Evolutionary conservation across 1,140 invertebrate species (phyloP).

Genomic region (Eupristina koningsbergeri): DNA sequence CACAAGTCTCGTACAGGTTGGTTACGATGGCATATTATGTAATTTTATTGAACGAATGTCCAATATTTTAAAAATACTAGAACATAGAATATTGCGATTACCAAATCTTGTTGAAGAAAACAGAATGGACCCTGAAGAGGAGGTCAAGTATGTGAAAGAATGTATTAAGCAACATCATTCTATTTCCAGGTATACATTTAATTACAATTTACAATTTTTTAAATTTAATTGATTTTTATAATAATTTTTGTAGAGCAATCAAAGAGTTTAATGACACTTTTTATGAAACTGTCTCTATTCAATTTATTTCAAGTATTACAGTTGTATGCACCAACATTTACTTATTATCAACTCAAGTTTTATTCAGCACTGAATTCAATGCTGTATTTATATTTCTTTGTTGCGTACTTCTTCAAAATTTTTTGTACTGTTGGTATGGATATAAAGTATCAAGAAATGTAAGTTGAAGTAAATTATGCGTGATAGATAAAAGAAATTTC

Average conservation of each 20-base stretch:
- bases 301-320: conserved; percentile 53
- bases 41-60: conserved; percentile 53
- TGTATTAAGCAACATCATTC: conserved; percentile 53
- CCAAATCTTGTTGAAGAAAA: background rate
- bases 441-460: conserved; percentile 54
- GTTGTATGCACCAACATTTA: conserved; percentile 54
- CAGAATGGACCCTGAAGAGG: background rate
- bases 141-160: conserved; percentile 2
- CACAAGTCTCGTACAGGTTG: conserved; percentile 51
- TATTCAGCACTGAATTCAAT: conserved; percentile 32
- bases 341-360: conserved; percentile 43
- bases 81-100: conserved; percentile 44
- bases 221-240: background rate
- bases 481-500: background rate
- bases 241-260: conserved; percentile 51
- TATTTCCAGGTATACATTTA: conserved; percentile 54
- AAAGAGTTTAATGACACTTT: conserved; percentile 51
- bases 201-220: background rate
- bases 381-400: conserved; percentile 44
- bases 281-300: conserved; percentile 47
- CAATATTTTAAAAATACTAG: conserved; percentile 53
- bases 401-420: conserved; percentile 54
- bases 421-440: conserved; percentile 58
- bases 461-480: background rate
- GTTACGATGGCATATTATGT: conserved; percentile 53